Evolutionary conservation across 2,113 vertebrate species (phyloP).

Genomic region (Elanus axillaris): DNA sequence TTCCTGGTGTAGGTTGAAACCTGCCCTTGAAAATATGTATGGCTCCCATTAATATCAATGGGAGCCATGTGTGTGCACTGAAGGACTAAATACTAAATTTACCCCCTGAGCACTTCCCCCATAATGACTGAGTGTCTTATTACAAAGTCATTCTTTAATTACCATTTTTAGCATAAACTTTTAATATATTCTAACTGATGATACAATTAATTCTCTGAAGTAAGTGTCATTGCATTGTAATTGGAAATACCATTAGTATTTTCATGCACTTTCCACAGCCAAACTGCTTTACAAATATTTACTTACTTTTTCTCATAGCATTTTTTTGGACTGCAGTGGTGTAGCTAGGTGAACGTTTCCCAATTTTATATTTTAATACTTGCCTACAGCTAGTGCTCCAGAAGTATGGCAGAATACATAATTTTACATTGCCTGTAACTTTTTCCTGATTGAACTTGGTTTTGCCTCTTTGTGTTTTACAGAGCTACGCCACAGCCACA

Average conservation of each 20-base stretch:
- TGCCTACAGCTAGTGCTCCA: background rate
- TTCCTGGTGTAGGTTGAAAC: background rate
- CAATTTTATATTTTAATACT: background rate
- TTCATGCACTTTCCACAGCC: background rate
- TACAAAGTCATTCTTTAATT: conserved; percentile 34
- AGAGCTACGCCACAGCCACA: background rate
- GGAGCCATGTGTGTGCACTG: conserved; percentile 13
- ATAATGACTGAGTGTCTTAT: background rate
- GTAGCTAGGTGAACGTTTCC: background rate
- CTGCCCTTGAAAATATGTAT: background rate
- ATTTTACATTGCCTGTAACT: background rate
- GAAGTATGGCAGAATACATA: background rate
- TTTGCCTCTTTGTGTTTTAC: conserved; percentile 19
- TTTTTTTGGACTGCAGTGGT: background rate
- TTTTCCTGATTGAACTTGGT: background rate
- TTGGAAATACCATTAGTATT: background rate
- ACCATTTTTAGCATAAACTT: background rate
- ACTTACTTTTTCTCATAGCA: background rate
- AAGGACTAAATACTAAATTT: background rate
- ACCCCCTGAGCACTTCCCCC: background rate
- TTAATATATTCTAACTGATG: background rate
- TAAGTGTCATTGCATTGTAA: background rate
- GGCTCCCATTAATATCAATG: conserved; percentile 20
- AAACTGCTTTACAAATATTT: conserved; percentile 28
- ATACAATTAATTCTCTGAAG: conserved; percentile 42